phyloP scores from a whole-genome alignment of 2,888 invertebrate genomes.

The Julus scandinavius region DNA sequence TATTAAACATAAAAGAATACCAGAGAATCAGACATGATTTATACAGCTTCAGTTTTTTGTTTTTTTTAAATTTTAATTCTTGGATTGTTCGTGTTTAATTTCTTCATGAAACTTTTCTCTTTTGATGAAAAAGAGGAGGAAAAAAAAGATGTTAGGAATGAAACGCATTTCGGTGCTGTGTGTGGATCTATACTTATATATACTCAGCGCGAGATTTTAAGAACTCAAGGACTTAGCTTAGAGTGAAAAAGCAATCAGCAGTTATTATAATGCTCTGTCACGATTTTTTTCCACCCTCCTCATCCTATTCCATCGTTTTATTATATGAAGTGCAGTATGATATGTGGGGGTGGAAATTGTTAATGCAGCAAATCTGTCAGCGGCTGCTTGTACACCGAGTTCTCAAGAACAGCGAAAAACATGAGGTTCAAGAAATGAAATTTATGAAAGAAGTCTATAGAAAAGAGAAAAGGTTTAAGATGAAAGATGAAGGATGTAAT shows the following conservation, averaged over 20 bases:
- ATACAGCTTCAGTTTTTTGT: neutral
- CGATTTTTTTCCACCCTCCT: neutral
- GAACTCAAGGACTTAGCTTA: neutral
- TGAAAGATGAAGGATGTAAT: conserved; percentile 35
- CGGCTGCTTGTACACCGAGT: neutral
- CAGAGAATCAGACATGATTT: neutral
- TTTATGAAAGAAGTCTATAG: conserved; percentile 30
- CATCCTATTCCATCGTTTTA: neutral
- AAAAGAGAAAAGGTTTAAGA: conserved; percentile 35
- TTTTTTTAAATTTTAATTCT: neutral
- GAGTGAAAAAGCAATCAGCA: conserved; percentile 1
- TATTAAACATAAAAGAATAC: too few relatives aligned
- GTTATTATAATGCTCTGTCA: conserved; percentile 1
- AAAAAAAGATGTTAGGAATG: neutral
- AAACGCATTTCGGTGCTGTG: neutral
- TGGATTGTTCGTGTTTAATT: neutral
- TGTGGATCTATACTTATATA: neutral
- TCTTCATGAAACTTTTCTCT: neutral
- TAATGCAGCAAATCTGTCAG: conserved; percentile 16
- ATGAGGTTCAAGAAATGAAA: conserved; percentile 38
- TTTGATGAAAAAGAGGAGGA: neutral
- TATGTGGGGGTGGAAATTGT: conserved; percentile 28
- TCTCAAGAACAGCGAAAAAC: conserved; percentile 16
- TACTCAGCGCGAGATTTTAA: neutral
- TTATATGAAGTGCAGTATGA: conserved; percentile 25